phyloP scores from a whole-genome alignment of 2,888 invertebrate species.

The Thumatha senex region DNA sequence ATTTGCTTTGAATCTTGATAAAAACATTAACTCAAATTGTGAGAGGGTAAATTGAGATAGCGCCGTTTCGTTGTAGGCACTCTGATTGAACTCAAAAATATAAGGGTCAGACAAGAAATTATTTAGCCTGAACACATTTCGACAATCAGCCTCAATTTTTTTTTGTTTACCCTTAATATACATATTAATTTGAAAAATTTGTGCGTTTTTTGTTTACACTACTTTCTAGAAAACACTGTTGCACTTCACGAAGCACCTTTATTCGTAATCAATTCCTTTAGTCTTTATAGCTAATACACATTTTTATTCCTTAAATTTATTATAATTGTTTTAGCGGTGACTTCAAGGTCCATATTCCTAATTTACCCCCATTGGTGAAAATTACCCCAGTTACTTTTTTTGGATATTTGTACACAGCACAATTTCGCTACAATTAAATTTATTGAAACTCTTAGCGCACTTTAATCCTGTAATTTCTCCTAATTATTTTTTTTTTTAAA shows the following conservation, averaged over 20 bases:
- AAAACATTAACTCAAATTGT: too few species aligned
- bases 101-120: too few species aligned
- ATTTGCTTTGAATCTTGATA: too few species aligned
- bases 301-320: not conserved
- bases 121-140: too few species aligned
- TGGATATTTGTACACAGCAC: not conserved
- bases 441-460: too few species aligned
- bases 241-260: slow-evolving; percentile 2
- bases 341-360: not conserved
- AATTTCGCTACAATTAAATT: not conserved
- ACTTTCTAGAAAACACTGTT: slow-evolving; percentile 1
- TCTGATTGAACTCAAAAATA: too few species aligned
- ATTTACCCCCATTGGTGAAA: not conserved
- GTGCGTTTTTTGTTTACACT: not conserved
- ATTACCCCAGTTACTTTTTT: not conserved
- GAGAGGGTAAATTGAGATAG: too few species aligned
- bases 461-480: too few species aligned
- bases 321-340: not conserved
- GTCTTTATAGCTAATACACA: not conserved
- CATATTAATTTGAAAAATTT: not conserved
- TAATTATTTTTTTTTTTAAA: too few species aligned
- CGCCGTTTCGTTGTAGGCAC: too few species aligned
- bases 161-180: too few species aligned
- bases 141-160: too few species aligned
- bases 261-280: slow-evolving; percentile 7